A percentile compares a stretch with the other conserved stretches of the same genome.
Conservation (phyloP, 2,797 vertebrate genomes). For the Arvicola amphibius region DNA sequence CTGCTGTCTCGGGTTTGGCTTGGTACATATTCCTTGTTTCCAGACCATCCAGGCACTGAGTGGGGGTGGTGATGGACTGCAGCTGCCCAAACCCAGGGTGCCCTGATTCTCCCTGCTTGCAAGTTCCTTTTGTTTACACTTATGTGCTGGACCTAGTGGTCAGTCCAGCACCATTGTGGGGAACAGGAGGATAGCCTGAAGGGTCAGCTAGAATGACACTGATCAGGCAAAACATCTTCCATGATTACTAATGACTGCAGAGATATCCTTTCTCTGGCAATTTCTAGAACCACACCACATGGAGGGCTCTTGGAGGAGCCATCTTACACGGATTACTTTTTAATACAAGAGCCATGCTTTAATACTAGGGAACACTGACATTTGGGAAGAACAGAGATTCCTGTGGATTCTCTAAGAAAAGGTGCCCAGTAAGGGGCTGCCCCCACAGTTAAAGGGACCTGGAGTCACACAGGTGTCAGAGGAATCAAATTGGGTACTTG, state of each 20-base stretch:
- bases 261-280: neutral
- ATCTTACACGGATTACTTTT: neutral
- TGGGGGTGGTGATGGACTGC: too few relatives aligned
- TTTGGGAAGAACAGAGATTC: neutral
- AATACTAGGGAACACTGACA: neutral
- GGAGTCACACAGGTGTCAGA: neutral
- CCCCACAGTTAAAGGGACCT: neutral
- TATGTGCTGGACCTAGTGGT: neutral
- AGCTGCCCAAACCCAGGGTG: neutral
- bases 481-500: too few relatives aligned
- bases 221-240: too few relatives aligned
- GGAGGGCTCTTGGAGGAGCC: neutral
- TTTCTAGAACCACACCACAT: neutral
- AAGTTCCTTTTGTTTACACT: neutral
- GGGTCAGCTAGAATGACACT: neutral
- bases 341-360: neutral
- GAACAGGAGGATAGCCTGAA: neutral
- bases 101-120: neutral
- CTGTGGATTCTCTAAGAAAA: neutral
- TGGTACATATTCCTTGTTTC: neutral
- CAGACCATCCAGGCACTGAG: too few relatives aligned
- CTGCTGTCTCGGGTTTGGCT: neutral
- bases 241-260: neutral
- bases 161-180: neutral
- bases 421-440: neutral